Conservation (phyloP, 2,888 invertebrate species). For the Monoplex corrugatus region DNA sequence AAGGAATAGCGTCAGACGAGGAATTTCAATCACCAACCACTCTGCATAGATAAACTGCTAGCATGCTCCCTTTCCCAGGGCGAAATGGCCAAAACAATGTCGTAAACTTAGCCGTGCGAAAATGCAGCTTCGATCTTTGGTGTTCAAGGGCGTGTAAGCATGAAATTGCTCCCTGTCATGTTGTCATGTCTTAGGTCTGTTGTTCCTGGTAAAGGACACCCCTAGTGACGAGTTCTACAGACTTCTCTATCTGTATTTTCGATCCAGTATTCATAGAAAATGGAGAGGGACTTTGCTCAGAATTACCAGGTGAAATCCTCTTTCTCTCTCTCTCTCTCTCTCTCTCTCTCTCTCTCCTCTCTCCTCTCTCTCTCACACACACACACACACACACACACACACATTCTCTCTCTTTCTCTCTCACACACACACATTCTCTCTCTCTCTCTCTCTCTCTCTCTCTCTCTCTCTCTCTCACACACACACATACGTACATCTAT, state of each 20-base stretch:
- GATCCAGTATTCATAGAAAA: too few species aligned
- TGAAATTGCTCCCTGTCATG: conserved; percentile 28
- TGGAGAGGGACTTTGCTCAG: too few species aligned
- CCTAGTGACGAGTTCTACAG: too few species aligned
- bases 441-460: conserved; percentile 32
- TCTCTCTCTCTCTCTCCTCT: neutral
- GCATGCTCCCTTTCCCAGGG: neutral
- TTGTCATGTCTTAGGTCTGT: neutral
- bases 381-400: neutral
- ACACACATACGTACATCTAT: neutral
- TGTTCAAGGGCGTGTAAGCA: neutral
- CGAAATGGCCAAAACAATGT: neutral
- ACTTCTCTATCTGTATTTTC: too few species aligned
- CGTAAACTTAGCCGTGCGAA: conserved; percentile 23
- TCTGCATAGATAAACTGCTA: neutral
- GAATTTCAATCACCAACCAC: too few species aligned
- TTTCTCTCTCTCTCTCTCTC: neutral
- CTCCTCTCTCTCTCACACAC: conserved; percentile 1
- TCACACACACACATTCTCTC: neutral
- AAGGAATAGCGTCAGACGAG: too few species aligned
- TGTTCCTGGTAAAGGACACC: neutral
- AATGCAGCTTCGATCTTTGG: conserved; percentile 28
- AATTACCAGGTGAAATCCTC: neutral
- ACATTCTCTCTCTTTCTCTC: neutral
- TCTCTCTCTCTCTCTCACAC: neutral